A percentile compares a stretch with the other conserved stretches of the same genome.
These are phyloP conservation scores for Periophthalmodon schlosseri DNA, from an alignment of 2,113 vertebrate species.

Conservation along the genomic window DNA sequence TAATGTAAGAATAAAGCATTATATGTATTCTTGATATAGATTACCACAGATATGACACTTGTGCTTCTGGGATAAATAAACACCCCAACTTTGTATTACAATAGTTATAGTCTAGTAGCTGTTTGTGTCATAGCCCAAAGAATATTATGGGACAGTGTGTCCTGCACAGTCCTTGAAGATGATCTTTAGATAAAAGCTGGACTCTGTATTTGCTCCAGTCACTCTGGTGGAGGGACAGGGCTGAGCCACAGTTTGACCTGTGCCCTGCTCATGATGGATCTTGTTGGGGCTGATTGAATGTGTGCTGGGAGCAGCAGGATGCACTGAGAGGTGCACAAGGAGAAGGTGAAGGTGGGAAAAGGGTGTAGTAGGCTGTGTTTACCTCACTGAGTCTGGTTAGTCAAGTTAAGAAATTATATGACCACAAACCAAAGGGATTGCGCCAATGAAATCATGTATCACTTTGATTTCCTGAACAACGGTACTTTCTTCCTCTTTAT, in stretches of 20 bases:
- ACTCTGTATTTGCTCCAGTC: background rate
- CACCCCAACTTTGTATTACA: background rate
- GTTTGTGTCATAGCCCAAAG: background rate
- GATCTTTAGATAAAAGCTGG: background rate
- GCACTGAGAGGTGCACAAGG: background rate
- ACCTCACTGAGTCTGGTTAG: background rate
- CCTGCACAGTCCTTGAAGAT: slow-evolving; percentile 4
- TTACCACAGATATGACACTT: too few species aligned
- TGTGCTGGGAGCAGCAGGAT: slow-evolving; percentile 14
- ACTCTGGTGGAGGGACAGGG: slow-evolving; percentile 1
- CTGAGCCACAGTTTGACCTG: slow-evolving; percentile 34
- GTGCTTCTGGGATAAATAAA: too few species aligned
- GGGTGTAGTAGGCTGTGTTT: background rate
- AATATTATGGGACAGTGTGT: background rate
- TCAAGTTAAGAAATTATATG: background rate
- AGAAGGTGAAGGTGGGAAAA: slow-evolving; percentile 10
- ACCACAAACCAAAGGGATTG: too few species aligned
- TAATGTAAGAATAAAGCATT: background rate
- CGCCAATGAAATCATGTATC: background rate
- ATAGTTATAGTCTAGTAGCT: background rate
- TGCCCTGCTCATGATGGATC: slow-evolving; percentile 34
- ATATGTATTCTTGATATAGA: background rate
- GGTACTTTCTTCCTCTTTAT: background rate
- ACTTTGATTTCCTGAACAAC: background rate
- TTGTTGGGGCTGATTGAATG: slow-evolving; percentile 41